Evolutionary conservation across 2,113 vertebrate genomes (phyloP).

Genomic region (Rhagologus leucostigma): DNA sequence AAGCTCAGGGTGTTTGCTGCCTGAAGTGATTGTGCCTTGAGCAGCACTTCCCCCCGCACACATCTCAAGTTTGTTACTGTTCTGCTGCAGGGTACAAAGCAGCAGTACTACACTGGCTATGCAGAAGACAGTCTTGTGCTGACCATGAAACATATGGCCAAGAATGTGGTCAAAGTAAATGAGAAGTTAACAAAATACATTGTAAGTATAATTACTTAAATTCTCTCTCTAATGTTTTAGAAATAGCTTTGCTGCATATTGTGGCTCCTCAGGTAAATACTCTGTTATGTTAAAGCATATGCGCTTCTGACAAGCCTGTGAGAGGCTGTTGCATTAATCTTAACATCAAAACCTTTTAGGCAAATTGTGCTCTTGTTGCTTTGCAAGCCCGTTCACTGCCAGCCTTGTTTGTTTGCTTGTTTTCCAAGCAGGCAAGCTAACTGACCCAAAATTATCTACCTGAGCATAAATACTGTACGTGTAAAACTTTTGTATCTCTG

Average conservation of each 20-base stretch:
- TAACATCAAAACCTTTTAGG: background rate
- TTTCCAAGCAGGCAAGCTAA: background rate
- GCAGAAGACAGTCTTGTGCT: conserved; percentile 73
- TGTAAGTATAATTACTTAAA: conserved; percentile 71
- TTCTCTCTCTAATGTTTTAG: background rate
- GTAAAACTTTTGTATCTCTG: fast-evolving
- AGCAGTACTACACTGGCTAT: conserved; percentile 86
- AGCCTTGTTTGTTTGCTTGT: background rate
- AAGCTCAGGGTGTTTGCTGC: background rate
- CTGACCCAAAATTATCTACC: background rate
- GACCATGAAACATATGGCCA: conserved; percentile 88
- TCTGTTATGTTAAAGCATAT: background rate
- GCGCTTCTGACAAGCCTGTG: background rate
- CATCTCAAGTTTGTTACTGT: fast-evolving
- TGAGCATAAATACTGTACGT: background rate
- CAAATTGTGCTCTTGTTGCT: background rate
- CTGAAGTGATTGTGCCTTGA: background rate
- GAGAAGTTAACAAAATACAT: conserved; percentile 79
- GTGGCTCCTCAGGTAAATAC: background rate
- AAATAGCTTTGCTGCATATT: background rate
- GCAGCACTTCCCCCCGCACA: background rate
- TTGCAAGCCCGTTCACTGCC: background rate
- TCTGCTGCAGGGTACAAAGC: conserved; percentile 76
- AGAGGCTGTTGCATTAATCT: background rate
- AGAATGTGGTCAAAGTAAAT: conserved; percentile 84